Evolutionary conservation across 2,888 invertebrate species (phyloP).

Genomic region (Hyalella azteca): DNA sequence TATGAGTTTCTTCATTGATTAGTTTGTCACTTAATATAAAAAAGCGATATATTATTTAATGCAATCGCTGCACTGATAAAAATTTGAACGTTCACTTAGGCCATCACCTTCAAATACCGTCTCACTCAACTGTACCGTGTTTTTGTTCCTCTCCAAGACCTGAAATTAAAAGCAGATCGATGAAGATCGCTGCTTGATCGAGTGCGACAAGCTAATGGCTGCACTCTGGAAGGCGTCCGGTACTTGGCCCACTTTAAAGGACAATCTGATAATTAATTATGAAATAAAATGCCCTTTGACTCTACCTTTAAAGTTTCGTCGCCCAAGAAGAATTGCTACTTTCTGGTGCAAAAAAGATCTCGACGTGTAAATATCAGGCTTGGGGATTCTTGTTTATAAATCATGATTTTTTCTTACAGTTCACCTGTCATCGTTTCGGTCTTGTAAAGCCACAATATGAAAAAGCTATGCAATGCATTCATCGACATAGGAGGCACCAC

Average conservation of each 20-base stretch:
- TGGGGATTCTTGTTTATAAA: neutral
- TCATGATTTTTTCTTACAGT: neutral
- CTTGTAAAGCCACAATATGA: too few relatives aligned
- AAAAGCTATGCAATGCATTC: too few relatives aligned
- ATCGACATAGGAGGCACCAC: too few relatives aligned
- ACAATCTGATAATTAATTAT: neutral
- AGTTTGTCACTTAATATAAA: neutral
- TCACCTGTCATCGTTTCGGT: neutral
- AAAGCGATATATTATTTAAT: neutral
- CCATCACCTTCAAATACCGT: neutral
- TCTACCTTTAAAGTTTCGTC: neutral
- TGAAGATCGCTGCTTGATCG: neutral
- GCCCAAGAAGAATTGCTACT: neutral
- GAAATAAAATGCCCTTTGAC: neutral
- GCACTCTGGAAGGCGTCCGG: neutral
- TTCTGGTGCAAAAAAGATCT: neutral
- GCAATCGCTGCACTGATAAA: neutral
- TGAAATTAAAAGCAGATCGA: neutral
- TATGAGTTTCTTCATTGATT: neutral
- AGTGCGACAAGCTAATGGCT: slow-evolving; percentile 19
- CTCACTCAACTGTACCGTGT: neutral
- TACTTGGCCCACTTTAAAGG: neutral
- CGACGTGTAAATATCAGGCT: neutral
- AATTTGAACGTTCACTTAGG: neutral
- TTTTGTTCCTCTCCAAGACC: neutral